Base-by-base conservation (phyloP, 2,797 vertebrate species). In the Crax fasciolata region DNA sequence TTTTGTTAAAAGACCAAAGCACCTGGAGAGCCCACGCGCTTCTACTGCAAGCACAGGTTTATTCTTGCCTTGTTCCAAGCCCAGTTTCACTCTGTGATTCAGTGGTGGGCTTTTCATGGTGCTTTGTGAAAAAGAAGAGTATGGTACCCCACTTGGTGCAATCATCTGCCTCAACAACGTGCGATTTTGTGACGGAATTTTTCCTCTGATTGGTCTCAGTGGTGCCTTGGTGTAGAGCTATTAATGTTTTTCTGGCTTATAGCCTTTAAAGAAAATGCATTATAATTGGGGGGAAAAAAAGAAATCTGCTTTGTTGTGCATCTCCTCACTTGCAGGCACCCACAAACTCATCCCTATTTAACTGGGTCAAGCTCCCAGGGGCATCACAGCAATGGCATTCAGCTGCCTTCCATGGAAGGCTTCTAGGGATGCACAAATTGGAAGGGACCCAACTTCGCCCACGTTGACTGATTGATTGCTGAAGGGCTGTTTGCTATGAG, bases 161-260 rank as follows among this genome's bases (percentile, higher is more conserved):
- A 6, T 74, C 2, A 1, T 41, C 55, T 39, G 32, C 39, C 30
- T 77, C 41, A 17, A 1, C 8, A n/a, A 38, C 0, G 8, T 12
- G 2, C n/a, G 32, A 5, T n/a, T 59, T 52, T 30, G 32, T 70
- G 48, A 35, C 20, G 5, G 27, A 39, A 3, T 15, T 70, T 70
- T 52, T 39, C 32, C 27, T 58, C 58, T 82, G 30, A 20, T 18
- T 28, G 6, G 16, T 23, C 10, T 74, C 52, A 48, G 16, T 16
- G 12, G 27, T 63, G 62, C 48, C 32, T 80, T 43, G 25, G 2
- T 28, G 27, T 6, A 25, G 41, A 68, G 51, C 7, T 87, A 16
- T 30, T 46, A 10, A 18, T 1, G 4, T 14, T 58, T 54, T 61
- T 48, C 44, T 63, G 19, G 3, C 13, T 77, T 75, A 70, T 30